Evolutionary conservation across 2,113 vertebrate species (phyloP).

Genomic region (Zosterops hypoxanthus): DNA sequence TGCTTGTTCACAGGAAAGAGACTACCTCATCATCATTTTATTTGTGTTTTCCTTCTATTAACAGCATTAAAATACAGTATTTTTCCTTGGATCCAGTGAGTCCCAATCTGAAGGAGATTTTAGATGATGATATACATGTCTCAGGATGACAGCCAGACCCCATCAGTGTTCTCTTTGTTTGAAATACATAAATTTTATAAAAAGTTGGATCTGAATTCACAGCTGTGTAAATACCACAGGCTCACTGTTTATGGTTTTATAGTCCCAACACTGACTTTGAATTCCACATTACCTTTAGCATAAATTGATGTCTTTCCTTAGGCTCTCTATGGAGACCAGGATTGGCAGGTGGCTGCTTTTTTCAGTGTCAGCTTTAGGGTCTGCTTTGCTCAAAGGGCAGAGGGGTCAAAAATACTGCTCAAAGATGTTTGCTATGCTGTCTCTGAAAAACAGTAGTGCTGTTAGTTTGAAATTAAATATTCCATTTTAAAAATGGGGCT

Average conservation of each 20-base stretch:
- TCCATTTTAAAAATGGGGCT: background rate
- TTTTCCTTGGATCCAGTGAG: background rate
- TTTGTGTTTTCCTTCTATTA: background rate
- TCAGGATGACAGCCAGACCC: background rate
- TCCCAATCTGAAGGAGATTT: background rate
- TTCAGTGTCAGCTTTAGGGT: background rate
- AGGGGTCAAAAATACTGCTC: background rate
- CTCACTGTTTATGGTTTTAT: background rate
- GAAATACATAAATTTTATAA: background rate
- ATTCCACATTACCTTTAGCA: background rate
- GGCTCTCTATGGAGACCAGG: background rate
- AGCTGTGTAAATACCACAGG: conserved; percentile 41
- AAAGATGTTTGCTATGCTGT: background rate
- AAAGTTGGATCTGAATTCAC: background rate
- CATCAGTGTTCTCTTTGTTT: background rate
- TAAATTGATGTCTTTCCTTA: background rate
- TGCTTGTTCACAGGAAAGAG: background rate
- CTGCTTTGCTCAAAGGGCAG: background rate
- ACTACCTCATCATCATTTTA: background rate
- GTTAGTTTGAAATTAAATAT: background rate
- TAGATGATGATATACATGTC: background rate
- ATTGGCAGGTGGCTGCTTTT: background rate
- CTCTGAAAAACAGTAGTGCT: background rate
- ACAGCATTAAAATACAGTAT: background rate
- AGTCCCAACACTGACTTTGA: conserved; percentile 4